A percentile compares a stretch with the other conserved stretches of the same genome.
Conservation (phyloP, 2,113 vertebrate genomes). For the Arvicanthis niloticus region DNA sequence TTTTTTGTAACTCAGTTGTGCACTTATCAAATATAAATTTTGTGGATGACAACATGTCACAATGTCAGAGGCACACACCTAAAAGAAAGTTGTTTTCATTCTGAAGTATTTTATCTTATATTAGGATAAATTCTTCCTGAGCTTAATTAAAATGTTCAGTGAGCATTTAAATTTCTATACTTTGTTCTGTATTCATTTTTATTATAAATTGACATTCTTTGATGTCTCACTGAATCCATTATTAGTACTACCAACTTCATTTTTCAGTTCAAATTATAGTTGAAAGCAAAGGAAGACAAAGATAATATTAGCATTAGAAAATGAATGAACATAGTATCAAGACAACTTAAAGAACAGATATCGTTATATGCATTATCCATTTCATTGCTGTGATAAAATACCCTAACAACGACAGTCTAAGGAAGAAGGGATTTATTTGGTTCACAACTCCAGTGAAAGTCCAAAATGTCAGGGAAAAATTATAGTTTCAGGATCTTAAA, state of each 20-base stretch:
- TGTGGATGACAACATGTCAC: neutral
- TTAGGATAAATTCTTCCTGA: slow-evolving; percentile 49
- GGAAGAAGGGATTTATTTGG: neutral
- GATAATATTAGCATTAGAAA: slow-evolving; percentile 24
- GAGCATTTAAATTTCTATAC: slow-evolving; percentile 31
- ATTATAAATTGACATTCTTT: slow-evolving; percentile 54
- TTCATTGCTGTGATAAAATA: too few relatives aligned
- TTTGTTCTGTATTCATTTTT: slow-evolving; percentile 24
- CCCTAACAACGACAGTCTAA: neutral
- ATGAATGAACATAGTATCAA: neutral
- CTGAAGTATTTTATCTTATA: slow-evolving; percentile 46
- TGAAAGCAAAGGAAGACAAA: slow-evolving; percentile 39
- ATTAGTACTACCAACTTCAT: slow-evolving; percentile 16
- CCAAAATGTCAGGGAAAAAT: neutral
- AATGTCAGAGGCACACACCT: neutral
- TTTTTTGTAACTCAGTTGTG: neutral
- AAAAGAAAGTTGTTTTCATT: slow-evolving; percentile 41
- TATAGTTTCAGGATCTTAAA: neutral
- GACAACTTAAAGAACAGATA: slow-evolving; percentile 5
- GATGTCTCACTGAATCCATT: slow-evolving; percentile 13
- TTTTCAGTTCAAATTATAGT: slow-evolving; percentile 42
- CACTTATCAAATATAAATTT: neutral
- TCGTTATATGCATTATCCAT: neutral
- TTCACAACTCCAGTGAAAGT: neutral
- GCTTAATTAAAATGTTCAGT: slow-evolving; percentile 40